Base-by-base conservation (phyloP, 2,113 vertebrate genomes). In the Zeus faber region DNA sequence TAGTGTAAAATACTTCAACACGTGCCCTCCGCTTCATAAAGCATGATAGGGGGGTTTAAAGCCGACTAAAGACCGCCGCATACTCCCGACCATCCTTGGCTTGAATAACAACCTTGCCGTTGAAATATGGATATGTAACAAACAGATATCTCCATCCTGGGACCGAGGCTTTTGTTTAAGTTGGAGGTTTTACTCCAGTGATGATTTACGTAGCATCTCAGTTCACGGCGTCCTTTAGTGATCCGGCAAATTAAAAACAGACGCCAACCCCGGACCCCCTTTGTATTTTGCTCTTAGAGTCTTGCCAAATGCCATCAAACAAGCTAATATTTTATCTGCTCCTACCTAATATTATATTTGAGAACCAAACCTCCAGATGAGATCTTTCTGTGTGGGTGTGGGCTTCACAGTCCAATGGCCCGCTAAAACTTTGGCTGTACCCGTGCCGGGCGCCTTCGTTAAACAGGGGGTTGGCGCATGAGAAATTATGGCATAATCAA, bases 191-290 rank as follows among this genome's bases (percentile, higher is more conserved):
- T 9, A 18, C n/a, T 9, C 18, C 16, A 29, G 21, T 10, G 51
- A 29, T 47, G 17, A 21, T 40, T 25, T 39, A 39, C 21, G 2
- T 43, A n/a, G 25, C 9, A 27, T 37, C 50, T 48, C 23, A 21
- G 50, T 63, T 54, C 49, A 51, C 48, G 48, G 23, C 17, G 27
- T 61, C 54, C 45, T 58, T 59, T 24, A 54, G 18, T 10, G 40
- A 49, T 44, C 40, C 56, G 40, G 25, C 29, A 50, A 65, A 55
- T 49, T 8, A 58, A 54, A 49, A 50, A n/a, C n/a, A n/a, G n/a
- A n/a, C 14, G 18, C 11, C 2, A 2, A 8, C 11, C 29, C 1
- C 11, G 29, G 29, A 8, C 11, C 31, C 41, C n/a, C 2, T 3
- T 16, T 31, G 39, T 76, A 20, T 55, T 54, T 58, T 10, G 31